A percentile compares a stretch with the other conserved stretches of the same genome.
phyloP scores from a whole-genome alignment of 2,797 vertebrate genomes.

The Chaenodraco wilsoni region DNA sequence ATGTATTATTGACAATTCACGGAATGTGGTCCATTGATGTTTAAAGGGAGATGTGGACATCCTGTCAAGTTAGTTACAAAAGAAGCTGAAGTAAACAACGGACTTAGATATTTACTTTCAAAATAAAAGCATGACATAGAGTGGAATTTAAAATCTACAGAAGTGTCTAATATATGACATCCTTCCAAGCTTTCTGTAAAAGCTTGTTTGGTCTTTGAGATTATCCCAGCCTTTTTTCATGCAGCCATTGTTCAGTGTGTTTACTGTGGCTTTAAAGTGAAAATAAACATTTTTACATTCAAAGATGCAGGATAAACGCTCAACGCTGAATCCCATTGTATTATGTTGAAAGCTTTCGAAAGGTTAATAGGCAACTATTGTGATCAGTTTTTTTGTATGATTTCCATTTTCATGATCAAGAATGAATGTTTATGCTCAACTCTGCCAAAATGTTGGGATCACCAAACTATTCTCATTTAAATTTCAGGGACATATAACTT shows the following conservation, averaged over 20 bases:
- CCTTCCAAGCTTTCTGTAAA: neutral
- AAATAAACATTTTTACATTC: neutral
- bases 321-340: neutral
- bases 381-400: neutral
- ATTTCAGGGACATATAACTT: too few species aligned
- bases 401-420: neutral
- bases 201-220: neutral
- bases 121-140: conserved; percentile 27
- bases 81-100: neutral
- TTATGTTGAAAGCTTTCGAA: neutral
- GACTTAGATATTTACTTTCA: neutral
- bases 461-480: too few species aligned
- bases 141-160: accelerated
- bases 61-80: conserved; percentile 16
- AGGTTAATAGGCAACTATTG: neutral
- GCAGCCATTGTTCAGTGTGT: neutral
- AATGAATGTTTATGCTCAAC: neutral
- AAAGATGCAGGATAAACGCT: too few species aligned
- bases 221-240: too few species aligned
- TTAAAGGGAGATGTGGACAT: conserved; percentile 27
- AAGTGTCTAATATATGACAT: neutral
- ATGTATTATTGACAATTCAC: too few species aligned
- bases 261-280: neutral
- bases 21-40: neutral
- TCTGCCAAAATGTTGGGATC: too few species aligned